phyloP scores from a whole-genome alignment of 2,888 invertebrate species.

The Cotesia congregata region DNA sequence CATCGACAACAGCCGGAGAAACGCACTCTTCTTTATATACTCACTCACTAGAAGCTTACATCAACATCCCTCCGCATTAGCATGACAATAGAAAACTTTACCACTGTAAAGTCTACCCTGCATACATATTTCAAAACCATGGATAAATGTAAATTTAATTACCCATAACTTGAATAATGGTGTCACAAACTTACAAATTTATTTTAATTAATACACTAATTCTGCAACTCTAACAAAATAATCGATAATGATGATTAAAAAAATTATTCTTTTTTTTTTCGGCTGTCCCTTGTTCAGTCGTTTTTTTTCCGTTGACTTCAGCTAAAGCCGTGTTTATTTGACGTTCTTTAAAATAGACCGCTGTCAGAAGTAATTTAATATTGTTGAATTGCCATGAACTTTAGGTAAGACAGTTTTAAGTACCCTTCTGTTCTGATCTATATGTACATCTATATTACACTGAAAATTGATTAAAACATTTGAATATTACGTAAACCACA shows the following conservation, averaged over 20 bases:
- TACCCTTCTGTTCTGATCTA: neutral
- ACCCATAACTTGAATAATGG: neutral
- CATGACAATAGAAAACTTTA: neutral
- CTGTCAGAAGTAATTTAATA: constrained; percentile 13
- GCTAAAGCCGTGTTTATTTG: neutral
- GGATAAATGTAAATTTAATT: neutral
- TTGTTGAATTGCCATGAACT: constrained; percentile 14
- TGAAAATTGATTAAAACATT: constrained; percentile 21
- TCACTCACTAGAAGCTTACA: neutral
- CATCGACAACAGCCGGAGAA: no score
- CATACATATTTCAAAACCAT: neutral
- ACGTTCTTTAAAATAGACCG: neutral
- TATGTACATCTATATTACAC: neutral
- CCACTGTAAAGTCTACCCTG: neutral
- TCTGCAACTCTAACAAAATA: neutral
- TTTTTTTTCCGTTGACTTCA: no score
- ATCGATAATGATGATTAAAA: neutral
- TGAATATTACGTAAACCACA: constrained; percentile 4
- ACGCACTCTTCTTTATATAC: no score
- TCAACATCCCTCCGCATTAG: neutral
- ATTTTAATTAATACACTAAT: neutral
- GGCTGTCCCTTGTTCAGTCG: no score
- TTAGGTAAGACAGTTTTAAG: constrained; percentile 21
- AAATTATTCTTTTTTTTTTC: neutral
- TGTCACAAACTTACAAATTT: neutral